Evolutionary conservation across 1,140 invertebrate genomes (phyloP).

Genomic region (Streblospio benedicti): DNA sequence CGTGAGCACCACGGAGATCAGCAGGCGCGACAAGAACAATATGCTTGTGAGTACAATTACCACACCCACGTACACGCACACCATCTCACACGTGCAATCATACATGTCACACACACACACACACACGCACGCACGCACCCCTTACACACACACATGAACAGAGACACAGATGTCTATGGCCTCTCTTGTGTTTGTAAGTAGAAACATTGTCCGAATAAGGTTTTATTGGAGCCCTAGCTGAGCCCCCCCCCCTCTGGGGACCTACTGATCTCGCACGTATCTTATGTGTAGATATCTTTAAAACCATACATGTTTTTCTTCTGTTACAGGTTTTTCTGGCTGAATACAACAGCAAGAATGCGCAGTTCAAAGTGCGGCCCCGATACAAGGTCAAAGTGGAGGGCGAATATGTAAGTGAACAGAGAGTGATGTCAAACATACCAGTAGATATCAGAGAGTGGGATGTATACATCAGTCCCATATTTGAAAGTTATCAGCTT

Average conservation of each 20-base stretch:
- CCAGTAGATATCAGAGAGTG: neutral
- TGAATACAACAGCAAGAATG: slow-evolving; percentile 43
- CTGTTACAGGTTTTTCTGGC: slow-evolving; percentile 36
- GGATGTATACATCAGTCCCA: neutral
- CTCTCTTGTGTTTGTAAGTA: neutral
- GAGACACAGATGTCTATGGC: neutral
- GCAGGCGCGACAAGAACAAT: slow-evolving; percentile 46
- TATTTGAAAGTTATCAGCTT: neutral
- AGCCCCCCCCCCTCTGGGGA: neutral
- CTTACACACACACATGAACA: no score
- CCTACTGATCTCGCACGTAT: no score
- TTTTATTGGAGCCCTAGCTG: neutral
- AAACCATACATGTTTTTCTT: slow-evolving; percentile 3
- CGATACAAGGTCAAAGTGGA: slow-evolving; percentile 48
- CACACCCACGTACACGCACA: no score
- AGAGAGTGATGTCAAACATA: no score
- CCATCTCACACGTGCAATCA: no score
- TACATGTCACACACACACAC: neutral
- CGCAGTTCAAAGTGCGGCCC: slow-evolving; percentile 43
- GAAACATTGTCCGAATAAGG: neutral
- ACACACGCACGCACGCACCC: no score
- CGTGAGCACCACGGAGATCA: slow-evolving; percentile 47
- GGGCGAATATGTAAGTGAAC: slow-evolving; percentile 25
- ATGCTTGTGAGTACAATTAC: slow-evolving; percentile 38
- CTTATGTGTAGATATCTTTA: slow-evolving; percentile 3